These are phyloP conservation scores for Leptura quadrifasciata DNA, from an alignment of 2,888 invertebrate species.

Conservation along the genomic window DNA sequence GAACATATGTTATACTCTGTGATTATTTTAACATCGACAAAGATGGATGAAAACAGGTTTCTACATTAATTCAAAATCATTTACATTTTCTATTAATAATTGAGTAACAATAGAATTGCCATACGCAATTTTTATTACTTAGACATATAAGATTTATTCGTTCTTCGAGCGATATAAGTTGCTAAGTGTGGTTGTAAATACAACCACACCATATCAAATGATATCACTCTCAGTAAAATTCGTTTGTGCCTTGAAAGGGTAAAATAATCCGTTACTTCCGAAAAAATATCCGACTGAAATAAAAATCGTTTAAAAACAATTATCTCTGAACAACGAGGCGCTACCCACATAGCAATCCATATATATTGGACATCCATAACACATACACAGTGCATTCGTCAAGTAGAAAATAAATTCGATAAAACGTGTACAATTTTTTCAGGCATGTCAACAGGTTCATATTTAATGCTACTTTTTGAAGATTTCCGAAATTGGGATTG, in stretches of 20 bases:
- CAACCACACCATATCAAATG: too few species aligned
- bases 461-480: too few species aligned
- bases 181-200: not conserved
- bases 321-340: not conserved
- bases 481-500: too few species aligned
- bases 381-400: too few species aligned
- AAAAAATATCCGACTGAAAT: not conserved
- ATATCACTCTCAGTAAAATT: not conserved
- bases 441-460: too few species aligned
- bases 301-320: constrained; percentile 1
- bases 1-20: not conserved
- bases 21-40: not conserved
- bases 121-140: not conserved
- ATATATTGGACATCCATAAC: too few species aligned
- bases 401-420: too few species aligned
- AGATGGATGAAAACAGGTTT: not conserved
- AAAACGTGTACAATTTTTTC: too few species aligned
- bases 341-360: too few species aligned
- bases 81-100: not conserved
- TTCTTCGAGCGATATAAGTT: not conserved
- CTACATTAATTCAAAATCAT: not conserved
- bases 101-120: too few species aligned
- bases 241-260: not conserved
- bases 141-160: not conserved
- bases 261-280: constrained; percentile 8